Percentiles rank a stretch among this genome's conserved stretches.
Conservation (phyloP, 2,113 vertebrate genomes). For the Pseudopipra pipra region DNA sequence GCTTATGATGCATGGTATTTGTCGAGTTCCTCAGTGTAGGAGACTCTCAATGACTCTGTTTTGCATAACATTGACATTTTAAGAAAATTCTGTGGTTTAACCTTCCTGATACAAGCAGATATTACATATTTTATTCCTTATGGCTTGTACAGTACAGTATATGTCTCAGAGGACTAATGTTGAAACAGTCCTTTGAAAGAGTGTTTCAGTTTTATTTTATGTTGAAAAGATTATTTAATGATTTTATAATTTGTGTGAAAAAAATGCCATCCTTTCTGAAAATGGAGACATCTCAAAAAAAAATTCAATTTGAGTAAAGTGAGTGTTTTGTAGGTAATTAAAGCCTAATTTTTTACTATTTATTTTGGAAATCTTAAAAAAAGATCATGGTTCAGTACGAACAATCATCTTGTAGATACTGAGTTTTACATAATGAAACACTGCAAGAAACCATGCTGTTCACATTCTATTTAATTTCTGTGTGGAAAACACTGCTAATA, state of each 20-base stretch:
- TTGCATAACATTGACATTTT: not conserved
- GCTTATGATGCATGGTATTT: not conserved
- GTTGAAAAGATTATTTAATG: not conserved
- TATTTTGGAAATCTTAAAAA: not conserved
- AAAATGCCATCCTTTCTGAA: not conserved
- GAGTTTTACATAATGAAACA: not conserved
- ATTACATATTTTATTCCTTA: not conserved
- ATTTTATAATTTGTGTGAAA: not conserved
- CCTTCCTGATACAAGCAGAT: not conserved
- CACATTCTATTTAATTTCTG: conserved; percentile 7
- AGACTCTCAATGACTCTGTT: not conserved
- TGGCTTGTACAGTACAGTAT: not conserved
- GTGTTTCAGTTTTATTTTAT: not conserved
- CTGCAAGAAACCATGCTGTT: not conserved
- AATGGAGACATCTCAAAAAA: not conserved
- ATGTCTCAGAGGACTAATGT: not conserved
- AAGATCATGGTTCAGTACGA: not conserved
- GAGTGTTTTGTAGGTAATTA: not conserved
- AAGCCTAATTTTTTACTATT: not conserved
- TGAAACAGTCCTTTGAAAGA: not conserved
- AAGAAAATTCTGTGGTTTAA: not conserved
- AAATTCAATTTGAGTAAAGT: not conserved
- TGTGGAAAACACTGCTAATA: conserved; percentile 50
- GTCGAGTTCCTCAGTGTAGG: not conserved
- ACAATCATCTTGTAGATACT: not conserved